These are phyloP conservation scores for Diaphora mendica DNA, from an alignment of 2,888 invertebrate species.

Conservation along the genomic window DNA sequence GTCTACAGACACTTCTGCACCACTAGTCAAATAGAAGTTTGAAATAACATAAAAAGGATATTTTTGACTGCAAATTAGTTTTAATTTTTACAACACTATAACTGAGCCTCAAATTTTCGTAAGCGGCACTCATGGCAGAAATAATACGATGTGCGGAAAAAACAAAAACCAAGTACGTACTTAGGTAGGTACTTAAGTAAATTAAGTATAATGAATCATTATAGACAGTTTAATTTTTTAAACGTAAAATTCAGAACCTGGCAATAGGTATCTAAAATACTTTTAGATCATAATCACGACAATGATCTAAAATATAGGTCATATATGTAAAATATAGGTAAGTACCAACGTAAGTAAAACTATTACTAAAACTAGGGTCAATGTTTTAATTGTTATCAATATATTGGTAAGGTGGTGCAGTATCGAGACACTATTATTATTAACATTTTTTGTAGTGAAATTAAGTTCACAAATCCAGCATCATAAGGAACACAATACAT, in stretches of 20 bases:
- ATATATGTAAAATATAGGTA: too few species aligned
- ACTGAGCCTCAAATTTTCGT: not conserved
- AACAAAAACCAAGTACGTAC: too few species aligned
- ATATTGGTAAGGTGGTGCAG: not conserved
- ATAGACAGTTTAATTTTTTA: too few species aligned
- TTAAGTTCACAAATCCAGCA: constrained; percentile 35
- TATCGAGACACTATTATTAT: not conserved
- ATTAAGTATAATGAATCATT: too few species aligned
- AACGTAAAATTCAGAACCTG: too few species aligned
- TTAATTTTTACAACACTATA: not conserved
- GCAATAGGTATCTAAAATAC: too few species aligned
- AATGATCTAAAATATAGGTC: too few species aligned
- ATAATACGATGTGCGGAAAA: too few species aligned
- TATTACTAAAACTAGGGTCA: not conserved
- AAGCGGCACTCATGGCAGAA: not conserved
- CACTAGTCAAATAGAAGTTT: not conserved
- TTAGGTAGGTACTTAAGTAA: too few species aligned
- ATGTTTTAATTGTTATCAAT: too few species aligned
- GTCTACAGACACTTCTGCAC: not conserved
- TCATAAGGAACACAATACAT: constrained; percentile 56
- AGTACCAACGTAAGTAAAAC: too few species aligned
- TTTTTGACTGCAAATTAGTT: not conserved
- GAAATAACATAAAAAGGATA: not conserved
- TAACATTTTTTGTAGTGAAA: not conserved
- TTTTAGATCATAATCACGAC: too few species aligned